Percentiles rank a stretch among this genome's conserved stretches.
phyloP scores from a whole-genome alignment of 2,113 vertebrate species.

The Actenoides hombroni region DNA sequence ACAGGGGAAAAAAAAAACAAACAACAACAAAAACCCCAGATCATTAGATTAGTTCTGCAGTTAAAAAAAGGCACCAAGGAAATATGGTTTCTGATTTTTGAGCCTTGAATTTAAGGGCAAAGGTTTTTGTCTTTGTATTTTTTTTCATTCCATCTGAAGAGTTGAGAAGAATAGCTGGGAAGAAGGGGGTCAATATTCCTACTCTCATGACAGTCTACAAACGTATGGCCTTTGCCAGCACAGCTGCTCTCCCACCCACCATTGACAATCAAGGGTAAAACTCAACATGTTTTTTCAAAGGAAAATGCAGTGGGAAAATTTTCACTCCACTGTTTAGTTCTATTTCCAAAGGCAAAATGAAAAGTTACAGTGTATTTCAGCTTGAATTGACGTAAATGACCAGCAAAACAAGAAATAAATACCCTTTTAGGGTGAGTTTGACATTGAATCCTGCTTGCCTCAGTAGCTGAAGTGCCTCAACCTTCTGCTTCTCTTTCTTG shows the following conservation, averaged over 20 bases:
- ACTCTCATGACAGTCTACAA: neutral
- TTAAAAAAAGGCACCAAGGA: fast-evolving
- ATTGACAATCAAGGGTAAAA: neutral
- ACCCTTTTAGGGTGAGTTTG: neutral
- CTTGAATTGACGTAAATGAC: neutral
- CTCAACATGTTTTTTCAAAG: neutral
- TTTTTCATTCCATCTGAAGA: neutral
- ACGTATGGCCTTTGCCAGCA: neutral
- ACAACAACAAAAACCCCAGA: neutral
- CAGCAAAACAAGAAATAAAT: neutral
- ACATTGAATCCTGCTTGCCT: neutral
- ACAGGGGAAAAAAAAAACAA: neutral
- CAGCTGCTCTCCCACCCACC: neutral
- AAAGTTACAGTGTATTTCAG: neutral
- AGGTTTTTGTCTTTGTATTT: neutral
- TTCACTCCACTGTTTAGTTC: neutral
- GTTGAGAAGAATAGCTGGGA: neutral
- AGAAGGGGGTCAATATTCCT: neutral
- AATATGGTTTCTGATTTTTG: neutral
- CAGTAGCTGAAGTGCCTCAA: neutral
- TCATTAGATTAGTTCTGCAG: neutral
- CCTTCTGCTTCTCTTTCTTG: neutral
- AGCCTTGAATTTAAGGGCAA: neutral
- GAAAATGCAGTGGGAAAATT: neutral
- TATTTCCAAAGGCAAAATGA: neutral